Base-by-base conservation (phyloP, 1,140 invertebrate genomes). In the Pseudomyrmex concolor region DNA sequence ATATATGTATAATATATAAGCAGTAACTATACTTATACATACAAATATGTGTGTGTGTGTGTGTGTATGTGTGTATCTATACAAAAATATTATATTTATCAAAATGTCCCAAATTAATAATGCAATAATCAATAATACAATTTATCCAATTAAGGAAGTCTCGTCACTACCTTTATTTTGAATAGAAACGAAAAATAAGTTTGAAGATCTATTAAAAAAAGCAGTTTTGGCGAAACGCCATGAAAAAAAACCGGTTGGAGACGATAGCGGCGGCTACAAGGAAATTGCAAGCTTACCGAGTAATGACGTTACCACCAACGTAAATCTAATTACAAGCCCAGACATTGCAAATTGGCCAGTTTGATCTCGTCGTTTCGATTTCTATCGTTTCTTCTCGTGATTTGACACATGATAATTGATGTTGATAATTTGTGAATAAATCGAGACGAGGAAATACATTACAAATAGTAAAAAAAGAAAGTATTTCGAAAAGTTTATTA, bases 251-350 rank as follows among this genome's bases (percentile, higher is more conserved):
- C 80, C 70, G 80, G 60, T 60, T 34, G 43, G 48, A 50, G 48
- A 59, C 84, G 25, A 70, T 12, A 50, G 22, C 50, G 50, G 66
- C 59, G 60, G 54, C 57, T 71, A 63, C 60, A 22, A 80, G 88
- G 84, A 88, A 91, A 91, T 91, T 91, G 89, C 85, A 87, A 84
- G 89, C 77, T 90, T 90, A 90, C 89, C 77, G 59, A 70, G 84
- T 91, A 91, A 91, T 80, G 70, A 86, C 63, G 84, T 91, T 91
- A 91, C 82, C 74, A 84, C 85, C 89, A 90, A 87, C 86, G 86
- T 68, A 88, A 91, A 91, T 83, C 80, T 91, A 90, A 91, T 91
- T 91, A 90, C 84, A 90, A 84, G 86, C 73, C 90, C 88, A 90
- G 89, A 90, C 90, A 90, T 90, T 90, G 88, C 73, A 88, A 91